Conservation (phyloP, 2,113 vertebrate species). For the Vidua chalybeata region DNA sequence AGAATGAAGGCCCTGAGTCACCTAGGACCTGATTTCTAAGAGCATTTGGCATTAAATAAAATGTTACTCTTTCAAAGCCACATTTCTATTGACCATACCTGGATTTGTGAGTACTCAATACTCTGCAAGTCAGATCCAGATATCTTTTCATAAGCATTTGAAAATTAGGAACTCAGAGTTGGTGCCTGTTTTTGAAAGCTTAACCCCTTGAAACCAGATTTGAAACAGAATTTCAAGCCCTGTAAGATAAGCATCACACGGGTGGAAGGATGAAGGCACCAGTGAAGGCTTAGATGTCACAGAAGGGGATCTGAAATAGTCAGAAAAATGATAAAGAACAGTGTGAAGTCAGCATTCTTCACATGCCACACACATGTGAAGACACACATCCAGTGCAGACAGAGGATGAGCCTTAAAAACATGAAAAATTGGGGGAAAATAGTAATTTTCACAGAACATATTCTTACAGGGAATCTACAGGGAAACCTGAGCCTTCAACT, state of each 20-base stretch:
- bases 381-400: neutral
- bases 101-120: neutral
- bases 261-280: neutral
- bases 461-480: neutral
- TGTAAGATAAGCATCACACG: neutral
- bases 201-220: neutral
- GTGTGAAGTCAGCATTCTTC: neutral
- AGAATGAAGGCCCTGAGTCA: neutral
- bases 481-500: neutral
- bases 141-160: neutral
- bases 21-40: neutral
- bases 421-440: neutral
- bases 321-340: neutral
- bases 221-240: neutral
- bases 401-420: neutral
- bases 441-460: neutral
- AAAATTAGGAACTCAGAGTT: neutral
- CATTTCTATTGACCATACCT: neutral
- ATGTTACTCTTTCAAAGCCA: neutral
- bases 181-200: neutral
- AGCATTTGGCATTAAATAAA: neutral
- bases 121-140: neutral
- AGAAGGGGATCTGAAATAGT: neutral
- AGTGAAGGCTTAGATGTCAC: neutral
- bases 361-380: neutral